Conservation (phyloP, 2,888 invertebrate species). For the Lissonota sp. region DNA sequence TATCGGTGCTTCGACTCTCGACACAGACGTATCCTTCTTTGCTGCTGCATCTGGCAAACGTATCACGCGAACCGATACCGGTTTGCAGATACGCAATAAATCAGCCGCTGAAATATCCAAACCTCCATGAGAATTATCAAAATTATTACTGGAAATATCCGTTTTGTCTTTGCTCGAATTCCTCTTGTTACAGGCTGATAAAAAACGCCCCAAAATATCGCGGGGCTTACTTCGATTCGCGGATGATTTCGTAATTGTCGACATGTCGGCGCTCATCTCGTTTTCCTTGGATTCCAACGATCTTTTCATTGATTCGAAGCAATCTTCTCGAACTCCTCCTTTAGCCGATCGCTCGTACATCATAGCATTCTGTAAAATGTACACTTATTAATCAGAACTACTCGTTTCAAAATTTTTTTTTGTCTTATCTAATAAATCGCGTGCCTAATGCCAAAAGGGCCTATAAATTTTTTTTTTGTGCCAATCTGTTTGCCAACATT, state of each 20-base stretch:
- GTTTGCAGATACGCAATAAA: conserved; percentile 45
- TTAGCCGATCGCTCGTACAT: background rate
- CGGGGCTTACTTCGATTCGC: background rate
- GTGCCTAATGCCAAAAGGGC: too few relatives aligned
- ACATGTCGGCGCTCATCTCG: background rate
- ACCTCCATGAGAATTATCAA: background rate
- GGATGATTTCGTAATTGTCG: background rate
- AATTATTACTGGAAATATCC: background rate
- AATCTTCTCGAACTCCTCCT: background rate
- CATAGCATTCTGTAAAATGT: conserved; percentile 16
- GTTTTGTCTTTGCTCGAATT: background rate
- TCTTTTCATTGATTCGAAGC: background rate
- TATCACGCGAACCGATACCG: conserved; percentile 50
- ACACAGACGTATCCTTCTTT: background rate
- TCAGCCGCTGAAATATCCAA: background rate
- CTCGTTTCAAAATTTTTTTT: too few relatives aligned
- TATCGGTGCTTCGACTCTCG: background rate
- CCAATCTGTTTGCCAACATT: too few relatives aligned
- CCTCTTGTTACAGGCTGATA: background rate
- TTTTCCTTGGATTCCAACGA: background rate
- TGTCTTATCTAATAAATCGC: too few relatives aligned
- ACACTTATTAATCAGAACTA: background rate
- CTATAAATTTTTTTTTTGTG: too few relatives aligned
- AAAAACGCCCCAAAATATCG: background rate
- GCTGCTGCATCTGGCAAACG: conserved; percentile 44